Conservation (phyloP, 2,113 vertebrate genomes). For the Nothoprocta perdicaria region DNA sequence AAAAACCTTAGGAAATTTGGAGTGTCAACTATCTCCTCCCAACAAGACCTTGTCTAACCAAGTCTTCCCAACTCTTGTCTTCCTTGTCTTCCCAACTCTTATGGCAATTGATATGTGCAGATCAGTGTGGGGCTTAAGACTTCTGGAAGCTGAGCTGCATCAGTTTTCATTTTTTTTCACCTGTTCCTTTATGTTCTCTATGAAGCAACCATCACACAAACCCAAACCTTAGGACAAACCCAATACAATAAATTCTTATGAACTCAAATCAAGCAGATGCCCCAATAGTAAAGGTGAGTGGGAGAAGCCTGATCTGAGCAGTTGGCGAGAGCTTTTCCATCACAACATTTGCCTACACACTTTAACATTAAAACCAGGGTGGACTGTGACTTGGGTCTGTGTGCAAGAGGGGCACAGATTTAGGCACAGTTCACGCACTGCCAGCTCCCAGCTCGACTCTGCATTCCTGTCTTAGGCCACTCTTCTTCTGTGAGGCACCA, state of each 20-base stretch:
- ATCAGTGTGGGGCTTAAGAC: neutral
- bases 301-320: neutral
- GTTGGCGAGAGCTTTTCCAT: neutral
- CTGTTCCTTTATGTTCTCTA: neutral
- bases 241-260: neutral
- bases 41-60: neutral
- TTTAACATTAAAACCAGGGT: accelerated
- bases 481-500: neutral
- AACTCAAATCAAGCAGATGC: neutral
- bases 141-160: neutral
- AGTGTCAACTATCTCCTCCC: neutral
- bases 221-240: accelerated
- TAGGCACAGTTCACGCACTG: neutral
- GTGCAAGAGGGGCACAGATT: neutral
- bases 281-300: accelerated
- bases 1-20: neutral
- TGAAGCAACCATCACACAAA: accelerated
- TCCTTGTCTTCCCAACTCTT: neutral
- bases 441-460: neutral
- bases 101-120: neutral
- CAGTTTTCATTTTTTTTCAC: neutral
- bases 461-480: neutral
- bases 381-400: neutral
- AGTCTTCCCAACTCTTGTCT: neutral
- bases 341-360: neutral